Conservation (phyloP, 2,113 vertebrate species). For the Ceyx margarethae region DNA sequence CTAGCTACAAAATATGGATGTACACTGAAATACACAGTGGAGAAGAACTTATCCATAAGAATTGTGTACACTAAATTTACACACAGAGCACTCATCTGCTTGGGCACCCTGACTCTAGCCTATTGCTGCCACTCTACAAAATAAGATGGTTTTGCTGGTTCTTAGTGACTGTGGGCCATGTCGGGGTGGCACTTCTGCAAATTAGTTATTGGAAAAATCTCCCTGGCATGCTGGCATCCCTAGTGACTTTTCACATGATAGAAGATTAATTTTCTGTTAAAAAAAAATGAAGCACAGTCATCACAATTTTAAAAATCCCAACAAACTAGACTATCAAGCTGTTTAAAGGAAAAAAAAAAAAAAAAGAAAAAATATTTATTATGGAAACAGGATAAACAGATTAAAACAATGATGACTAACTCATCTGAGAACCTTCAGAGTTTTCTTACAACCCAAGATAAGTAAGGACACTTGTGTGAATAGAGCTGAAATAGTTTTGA, state of each 20-base stretch:
- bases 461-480: neutral
- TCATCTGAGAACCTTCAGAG: neutral
- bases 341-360: neutral
- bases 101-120: neutral
- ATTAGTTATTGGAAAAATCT: neutral
- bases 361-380: neutral
- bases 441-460: neutral
- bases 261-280: neutral
- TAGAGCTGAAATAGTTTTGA: neutral
- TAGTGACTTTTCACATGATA: neutral
- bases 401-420: conserved; percentile 28
- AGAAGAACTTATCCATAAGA: neutral
- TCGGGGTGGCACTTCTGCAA: neutral
- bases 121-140: neutral
- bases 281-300: neutral
- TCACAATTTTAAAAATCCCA: neutral
- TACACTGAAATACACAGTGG: neutral
- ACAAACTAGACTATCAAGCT: neutral
- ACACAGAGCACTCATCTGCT: neutral
- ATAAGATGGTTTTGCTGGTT: neutral
- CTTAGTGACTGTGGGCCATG: neutral
- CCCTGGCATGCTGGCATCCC: neutral
- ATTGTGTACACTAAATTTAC: neutral
- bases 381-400: conserved; percentile 42
- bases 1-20: neutral